Evolutionary conservation across 2,797 vertebrate genomes (phyloP).

Genomic region (Synaphobranchus kaupii): DNA sequence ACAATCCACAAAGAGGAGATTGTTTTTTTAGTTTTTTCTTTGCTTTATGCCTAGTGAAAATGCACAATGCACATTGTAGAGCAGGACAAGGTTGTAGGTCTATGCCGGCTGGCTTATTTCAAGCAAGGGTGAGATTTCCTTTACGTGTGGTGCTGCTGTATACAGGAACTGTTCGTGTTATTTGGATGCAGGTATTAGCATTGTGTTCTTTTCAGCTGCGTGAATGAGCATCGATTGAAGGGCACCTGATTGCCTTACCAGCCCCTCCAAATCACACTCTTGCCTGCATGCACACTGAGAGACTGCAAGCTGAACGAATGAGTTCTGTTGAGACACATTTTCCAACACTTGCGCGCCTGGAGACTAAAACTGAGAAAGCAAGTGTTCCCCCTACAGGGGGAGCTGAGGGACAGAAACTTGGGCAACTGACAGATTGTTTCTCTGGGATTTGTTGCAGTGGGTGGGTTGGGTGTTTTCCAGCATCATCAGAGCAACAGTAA

Average conservation of each 20-base stretch:
- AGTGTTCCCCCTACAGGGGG: not conserved
- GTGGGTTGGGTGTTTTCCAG: not conserved
- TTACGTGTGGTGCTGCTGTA: not conserved
- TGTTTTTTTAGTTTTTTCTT: not conserved
- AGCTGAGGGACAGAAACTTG: not conserved
- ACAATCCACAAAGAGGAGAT: not conserved
- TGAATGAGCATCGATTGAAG: not conserved
- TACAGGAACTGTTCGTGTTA: not conserved
- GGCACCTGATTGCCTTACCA: not conserved
- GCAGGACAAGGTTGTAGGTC: not conserved
- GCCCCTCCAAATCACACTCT: not conserved
- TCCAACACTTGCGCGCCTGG: not conserved
- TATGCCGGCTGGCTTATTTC: not conserved
- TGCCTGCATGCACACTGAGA: not conserved
- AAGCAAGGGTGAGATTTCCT: not conserved
- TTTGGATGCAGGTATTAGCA: not conserved
- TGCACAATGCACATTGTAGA: not conserved
- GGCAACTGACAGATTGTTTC: not conserved
- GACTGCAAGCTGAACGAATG: not conserved
- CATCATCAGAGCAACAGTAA: not conserved
- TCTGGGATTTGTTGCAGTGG: not conserved
- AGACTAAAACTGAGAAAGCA: not conserved
- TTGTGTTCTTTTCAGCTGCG: not conserved
- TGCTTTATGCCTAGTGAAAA: not conserved
- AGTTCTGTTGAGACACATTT: not conserved